Conservation (phyloP, 1,140 invertebrate genomes). For the Lucilia cuprina region DNA sequence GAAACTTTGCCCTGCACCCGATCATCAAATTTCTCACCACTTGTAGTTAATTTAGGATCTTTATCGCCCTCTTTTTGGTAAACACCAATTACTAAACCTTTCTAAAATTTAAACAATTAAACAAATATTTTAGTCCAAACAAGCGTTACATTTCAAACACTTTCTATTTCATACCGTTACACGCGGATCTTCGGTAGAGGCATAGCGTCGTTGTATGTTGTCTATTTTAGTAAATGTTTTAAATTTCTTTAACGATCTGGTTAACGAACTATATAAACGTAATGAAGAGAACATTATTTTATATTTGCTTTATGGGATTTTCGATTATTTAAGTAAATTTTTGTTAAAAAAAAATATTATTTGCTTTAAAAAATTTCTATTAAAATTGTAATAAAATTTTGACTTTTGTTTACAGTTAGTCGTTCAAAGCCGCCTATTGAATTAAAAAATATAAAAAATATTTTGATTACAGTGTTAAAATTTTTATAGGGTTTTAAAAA, state of each 20-base stretch:
- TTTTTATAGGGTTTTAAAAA: too few species aligned
- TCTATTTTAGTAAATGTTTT: slow-evolving; percentile 28
- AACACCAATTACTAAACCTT: slow-evolving; percentile 61
- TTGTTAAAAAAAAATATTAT: slow-evolving; percentile 17
- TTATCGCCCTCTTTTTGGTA: slow-evolving; percentile 58
- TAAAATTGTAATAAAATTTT: slow-evolving; percentile 38
- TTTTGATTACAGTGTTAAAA: too few species aligned
- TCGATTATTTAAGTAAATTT: background rate
- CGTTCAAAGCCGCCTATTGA: slow-evolving; percentile 37
- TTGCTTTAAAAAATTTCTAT: slow-evolving; percentile 29
- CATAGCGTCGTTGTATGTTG: background rate
- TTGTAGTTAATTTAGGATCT: slow-evolving; percentile 54
- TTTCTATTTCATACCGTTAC: slow-evolving; percentile 33
- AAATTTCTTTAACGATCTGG: slow-evolving; percentile 30
- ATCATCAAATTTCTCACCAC: slow-evolving; percentile 62
- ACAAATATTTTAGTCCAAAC: background rate
- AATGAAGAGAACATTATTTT: slow-evolving; percentile 35
- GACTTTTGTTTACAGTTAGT: background rate
- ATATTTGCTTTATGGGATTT: background rate
- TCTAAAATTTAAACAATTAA: slow-evolving; percentile 36
- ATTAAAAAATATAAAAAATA: background rate
- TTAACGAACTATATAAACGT: slow-evolving; percentile 30
- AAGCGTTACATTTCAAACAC: background rate
- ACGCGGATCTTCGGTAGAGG: slow-evolving; percentile 33
- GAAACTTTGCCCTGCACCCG: slow-evolving; percentile 56